Percentiles rank a stretch among this genome's conserved stretches.
phyloP scores from a whole-genome alignment of 2,888 invertebrate genomes.

The Chrysolina haemoptera region DNA sequence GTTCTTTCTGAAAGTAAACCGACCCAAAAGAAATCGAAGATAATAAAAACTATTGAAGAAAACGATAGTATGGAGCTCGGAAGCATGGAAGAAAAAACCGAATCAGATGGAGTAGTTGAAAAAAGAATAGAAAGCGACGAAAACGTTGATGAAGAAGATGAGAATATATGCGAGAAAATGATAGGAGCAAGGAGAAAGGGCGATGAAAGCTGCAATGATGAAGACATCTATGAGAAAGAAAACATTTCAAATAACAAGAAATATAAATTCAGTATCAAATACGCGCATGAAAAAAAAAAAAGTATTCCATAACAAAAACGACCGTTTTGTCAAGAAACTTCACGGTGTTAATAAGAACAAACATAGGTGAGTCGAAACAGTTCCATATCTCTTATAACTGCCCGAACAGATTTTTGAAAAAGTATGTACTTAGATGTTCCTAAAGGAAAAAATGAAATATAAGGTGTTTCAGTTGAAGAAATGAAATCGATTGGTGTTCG shows the following conservation, averaged over 20 bases:
- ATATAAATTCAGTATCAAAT: constrained; percentile 57
- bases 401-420: no score
- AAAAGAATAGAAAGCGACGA: constrained; percentile 6
- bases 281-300: constrained; percentile 62
- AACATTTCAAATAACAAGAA: constrained; percentile 30
- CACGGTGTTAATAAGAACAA: constrained; percentile 53
- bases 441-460: no score
- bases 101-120: constrained; percentile 26
- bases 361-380: constrained; percentile 44
- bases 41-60: neutral
- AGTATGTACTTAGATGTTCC: no score
- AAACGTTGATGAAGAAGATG: constrained; percentile 35
- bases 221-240: constrained; percentile 48
- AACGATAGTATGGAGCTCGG: constrained; percentile 39
- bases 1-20: neutral
- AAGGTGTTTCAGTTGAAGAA: no score
- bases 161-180: constrained; percentile 30
- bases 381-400: neutral
- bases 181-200: neutral
- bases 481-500: no score
- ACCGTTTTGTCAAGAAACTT: constrained; percentile 55
- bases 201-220: constrained; percentile 5
- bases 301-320: constrained; percentile 48
- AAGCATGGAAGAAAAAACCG: constrained; percentile 42
- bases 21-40: neutral